Base-by-base conservation (phyloP, 2,888 invertebrate genomes). In the Drosophila mimetica region DNA sequence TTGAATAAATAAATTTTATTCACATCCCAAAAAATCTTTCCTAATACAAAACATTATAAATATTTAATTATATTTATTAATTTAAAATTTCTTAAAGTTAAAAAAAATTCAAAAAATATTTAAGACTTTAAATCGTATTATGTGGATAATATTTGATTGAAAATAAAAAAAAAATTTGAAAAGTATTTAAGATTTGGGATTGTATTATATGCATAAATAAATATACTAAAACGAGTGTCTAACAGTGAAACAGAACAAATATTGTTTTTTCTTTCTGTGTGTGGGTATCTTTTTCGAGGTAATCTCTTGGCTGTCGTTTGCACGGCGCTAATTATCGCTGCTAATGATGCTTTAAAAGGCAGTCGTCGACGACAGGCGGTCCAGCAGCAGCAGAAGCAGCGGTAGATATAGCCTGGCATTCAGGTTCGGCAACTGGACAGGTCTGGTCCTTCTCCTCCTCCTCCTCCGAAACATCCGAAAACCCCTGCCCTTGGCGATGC, bases 261-360 rank as follows among this genome's bases (percentile, higher is more conserved):
- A 13, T 18, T 1, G 18, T 11, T 28, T 16, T 11, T 18, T 41
- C n/a, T 30, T 42, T 51, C 70, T 53, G 41, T 20, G 32, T 70
- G 37, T 48, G 47, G 14, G 61, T 57, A 65, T 55, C 36, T 54
- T 50, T 58, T 60, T 57, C 42, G 51, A 70, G 77, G 72, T 74
- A 77, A 83, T 86, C 77, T 77, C 84, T 78, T 53, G 84, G 77
- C 88, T 78, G 86, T 76, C 77, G 77, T 79, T 53, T 88, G 77
- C 88, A 81, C 80, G 79, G 81, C 77, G 79, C 87, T 87, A 87
- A 87, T 89, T 87, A 87, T 87, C 86, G 82, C 88, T 79, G 86
- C 89, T 87, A 87, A 87, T 87, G 87, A 86, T 89, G 88, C 79
- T 88, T 87, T 84, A 89, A 89, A 88, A 89, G 84, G 86, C 84